These are phyloP conservation scores for Enteromius fasciolatus DNA, from an alignment of 2,797 vertebrate genomes.

Conservation along the genomic window DNA sequence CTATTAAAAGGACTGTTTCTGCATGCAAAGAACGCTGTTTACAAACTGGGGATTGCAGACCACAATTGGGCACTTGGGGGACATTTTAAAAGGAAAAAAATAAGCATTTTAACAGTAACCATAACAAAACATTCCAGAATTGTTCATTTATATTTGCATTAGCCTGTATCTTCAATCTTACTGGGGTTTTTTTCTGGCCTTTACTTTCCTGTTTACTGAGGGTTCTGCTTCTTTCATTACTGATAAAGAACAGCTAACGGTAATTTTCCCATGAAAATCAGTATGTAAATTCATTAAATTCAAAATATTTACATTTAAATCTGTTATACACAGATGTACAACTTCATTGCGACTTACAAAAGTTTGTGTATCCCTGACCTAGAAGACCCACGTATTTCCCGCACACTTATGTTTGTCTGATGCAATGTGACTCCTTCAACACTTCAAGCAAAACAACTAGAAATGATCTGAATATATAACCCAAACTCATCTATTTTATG, in stretches of 20 bases:
- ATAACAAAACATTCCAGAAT: background rate
- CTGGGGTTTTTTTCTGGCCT: background rate
- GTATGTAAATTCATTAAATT: background rate
- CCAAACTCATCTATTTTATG: background rate
- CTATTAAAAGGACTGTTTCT: slow-evolving; percentile 12
- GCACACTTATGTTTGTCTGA: background rate
- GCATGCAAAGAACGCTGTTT: background rate
- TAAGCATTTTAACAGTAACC: background rate
- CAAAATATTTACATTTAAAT: background rate
- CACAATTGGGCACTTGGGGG: background rate
- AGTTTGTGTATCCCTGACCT: background rate
- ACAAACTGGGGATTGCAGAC: background rate
- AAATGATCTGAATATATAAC: background rate
- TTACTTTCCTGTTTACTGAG: background rate
- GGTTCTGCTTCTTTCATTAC: background rate
- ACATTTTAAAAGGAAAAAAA: background rate
- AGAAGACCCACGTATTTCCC: background rate
- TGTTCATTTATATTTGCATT: background rate
- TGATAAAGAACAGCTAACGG: background rate
- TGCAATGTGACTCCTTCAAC: background rate
- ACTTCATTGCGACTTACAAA: background rate
- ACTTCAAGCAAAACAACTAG: background rate
- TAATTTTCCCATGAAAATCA: background rate
- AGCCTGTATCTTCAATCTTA: background rate
- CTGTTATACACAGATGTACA: background rate